Conservation (phyloP, 2,888 invertebrate genomes). For the Empis livida region DNA sequence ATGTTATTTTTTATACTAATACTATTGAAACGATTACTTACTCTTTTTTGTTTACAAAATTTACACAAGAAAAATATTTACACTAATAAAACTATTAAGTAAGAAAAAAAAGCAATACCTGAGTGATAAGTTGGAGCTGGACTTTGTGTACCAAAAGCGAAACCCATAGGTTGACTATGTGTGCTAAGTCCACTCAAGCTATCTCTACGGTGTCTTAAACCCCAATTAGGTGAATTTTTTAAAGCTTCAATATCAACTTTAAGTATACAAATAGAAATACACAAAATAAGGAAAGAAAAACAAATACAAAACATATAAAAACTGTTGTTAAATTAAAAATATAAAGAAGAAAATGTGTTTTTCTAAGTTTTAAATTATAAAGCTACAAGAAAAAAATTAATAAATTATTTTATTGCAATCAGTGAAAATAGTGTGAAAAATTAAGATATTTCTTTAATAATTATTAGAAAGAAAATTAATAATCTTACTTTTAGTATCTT, state of each 20-base stretch:
- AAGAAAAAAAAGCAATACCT: conserved; percentile 21
- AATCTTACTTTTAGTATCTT: conserved; percentile 52
- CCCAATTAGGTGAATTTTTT: conserved; percentile 43
- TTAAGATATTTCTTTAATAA: no score
- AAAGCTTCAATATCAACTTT: conserved; percentile 46
- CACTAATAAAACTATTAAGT: no score
- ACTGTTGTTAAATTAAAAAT: conserved; percentile 13
- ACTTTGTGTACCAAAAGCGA: conserved; percentile 36
- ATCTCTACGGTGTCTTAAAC: conserved; percentile 40
- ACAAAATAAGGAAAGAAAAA: conserved; percentile 22
- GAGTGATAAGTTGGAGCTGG: conserved; percentile 38
- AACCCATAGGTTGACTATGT: conserved; percentile 37
- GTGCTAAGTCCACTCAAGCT: conserved; percentile 38
- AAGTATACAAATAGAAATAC: conserved; percentile 9
- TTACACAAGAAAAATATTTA: no score
- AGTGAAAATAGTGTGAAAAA: background rate
- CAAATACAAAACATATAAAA: conserved; percentile 13
- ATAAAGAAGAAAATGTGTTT: conserved; percentile 11
- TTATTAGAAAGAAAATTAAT: no score
- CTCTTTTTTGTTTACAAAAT: no score
- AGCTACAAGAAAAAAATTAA: conserved; percentile 5
- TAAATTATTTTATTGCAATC: background rate
- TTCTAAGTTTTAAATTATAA: background rate
- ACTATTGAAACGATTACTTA: no score
- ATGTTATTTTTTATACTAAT: no score